Base-by-base conservation (phyloP, 1,140 invertebrate species). In the Diorhabda carinulata region DNA sequence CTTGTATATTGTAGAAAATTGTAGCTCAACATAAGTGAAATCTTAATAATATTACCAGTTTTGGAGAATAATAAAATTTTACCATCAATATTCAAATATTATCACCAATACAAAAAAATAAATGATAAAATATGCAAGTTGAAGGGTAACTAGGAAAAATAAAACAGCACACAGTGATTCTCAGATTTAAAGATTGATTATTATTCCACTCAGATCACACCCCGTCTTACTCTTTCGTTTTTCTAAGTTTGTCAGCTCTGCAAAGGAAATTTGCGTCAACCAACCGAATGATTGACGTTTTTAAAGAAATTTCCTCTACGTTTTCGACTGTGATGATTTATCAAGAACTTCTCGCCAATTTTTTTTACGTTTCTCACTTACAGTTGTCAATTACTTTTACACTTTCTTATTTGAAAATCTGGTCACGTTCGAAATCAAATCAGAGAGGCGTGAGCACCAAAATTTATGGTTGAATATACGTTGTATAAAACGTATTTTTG, bases 261-360 rank as follows among this genome's bases (percentile, higher is more conserved):
- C 25, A 61, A 40, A 43, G 25, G 59, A 41, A 61, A 61, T 8
- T 61, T 61, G 25, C 42, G 42, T 61, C 59, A 61, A 43, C 59
- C 59, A 43, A 40, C 59, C 59, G 59, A 43, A 61, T 61, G 59
- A 61, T 61, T 61, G 59, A 61, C 59, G 59, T 61, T 61, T 61
- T 61, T 43, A 61, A 61, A 7, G 59, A 43, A 61, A 41, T 61
- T 61, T 52, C 47, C 59, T 40, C 59, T 43, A 43, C 59, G 59
- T 61, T 52, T 52, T 52, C 47, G 47, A n/a, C 47, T 52, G 47
- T 8, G 47, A 52, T 8, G n/a, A 52, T 52, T 52, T 52, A 52
- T 52, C 47, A 52, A 52, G 47, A 43, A 61, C 42, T 61, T 61
- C 59, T 61, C 59, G 7, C 25, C 25, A 10, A 57, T 8, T 57